phyloP scores from a whole-genome alignment of 2,113 vertebrate genomes.

The Desmodus rotundus region DNA sequence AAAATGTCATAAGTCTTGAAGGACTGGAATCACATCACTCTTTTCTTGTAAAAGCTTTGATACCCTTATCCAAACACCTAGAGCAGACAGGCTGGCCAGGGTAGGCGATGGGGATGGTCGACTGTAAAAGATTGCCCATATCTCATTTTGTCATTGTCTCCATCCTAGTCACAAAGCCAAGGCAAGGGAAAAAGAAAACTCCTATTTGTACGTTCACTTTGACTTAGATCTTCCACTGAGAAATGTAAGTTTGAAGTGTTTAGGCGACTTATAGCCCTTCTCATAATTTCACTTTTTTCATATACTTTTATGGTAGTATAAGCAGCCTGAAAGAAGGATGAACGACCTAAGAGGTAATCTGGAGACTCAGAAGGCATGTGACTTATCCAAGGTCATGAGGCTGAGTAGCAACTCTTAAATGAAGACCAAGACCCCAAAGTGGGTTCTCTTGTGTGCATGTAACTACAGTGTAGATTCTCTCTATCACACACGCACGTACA shows the following conservation, averaged over 20 bases:
- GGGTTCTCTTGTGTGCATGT: not conserved
- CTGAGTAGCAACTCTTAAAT: not conserved
- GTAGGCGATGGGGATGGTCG: accelerated
- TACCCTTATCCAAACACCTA: not conserved
- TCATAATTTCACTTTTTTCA: not conserved
- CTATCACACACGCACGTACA: not conserved
- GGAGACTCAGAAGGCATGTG: not conserved
- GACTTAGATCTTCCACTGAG: not conserved
- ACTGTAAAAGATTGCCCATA: not conserved
- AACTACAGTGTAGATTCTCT: not conserved
- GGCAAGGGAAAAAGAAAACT: not conserved
- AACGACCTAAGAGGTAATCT: not conserved
- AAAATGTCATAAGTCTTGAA: not conserved
- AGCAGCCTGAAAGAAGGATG: not conserved
- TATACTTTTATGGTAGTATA: not conserved
- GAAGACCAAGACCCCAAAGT: not conserved
- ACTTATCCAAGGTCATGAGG: not conserved
- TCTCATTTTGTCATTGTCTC: not conserved
- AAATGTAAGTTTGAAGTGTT: not conserved
- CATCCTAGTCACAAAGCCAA: not conserved
- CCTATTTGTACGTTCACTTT: not conserved
- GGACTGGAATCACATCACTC: not conserved
- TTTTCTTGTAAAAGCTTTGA: not conserved
- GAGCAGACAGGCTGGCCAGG: not conserved
- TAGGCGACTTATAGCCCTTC: not conserved